phyloP scores from a whole-genome alignment of 2,113 vertebrate species.

The Nesoenas mayeri region DNA sequence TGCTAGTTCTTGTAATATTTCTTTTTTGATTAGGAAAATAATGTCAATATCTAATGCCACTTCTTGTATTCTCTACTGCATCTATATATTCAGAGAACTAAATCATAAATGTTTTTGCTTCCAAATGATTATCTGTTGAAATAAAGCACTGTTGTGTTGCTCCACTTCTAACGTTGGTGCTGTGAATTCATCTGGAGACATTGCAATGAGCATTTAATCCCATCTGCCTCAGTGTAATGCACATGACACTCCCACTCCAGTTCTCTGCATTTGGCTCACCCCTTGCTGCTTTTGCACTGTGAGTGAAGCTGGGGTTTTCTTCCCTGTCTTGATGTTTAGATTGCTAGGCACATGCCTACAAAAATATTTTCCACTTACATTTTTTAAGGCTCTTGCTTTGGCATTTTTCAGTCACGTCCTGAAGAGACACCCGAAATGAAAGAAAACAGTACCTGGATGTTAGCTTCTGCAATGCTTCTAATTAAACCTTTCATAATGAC shows the following conservation, averaged over 20 bases:
- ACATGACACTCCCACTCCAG: neutral
- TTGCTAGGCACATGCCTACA: neutral
- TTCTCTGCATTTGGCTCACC: neutral
- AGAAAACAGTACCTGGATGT: slow-evolving; percentile 23
- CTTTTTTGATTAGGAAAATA: slow-evolving; percentile 18
- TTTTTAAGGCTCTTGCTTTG: neutral
- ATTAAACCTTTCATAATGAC: slow-evolving; percentile 63
- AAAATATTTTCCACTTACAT: neutral
- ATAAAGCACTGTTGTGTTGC: neutral
- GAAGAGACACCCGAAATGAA: slow-evolving; percentile 46
- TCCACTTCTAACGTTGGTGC: neutral
- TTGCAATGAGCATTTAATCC: neutral
- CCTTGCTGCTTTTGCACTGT: slow-evolving; percentile 10
- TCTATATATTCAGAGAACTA: slow-evolving; percentile 7
- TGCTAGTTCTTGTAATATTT: slow-evolving; percentile 26
- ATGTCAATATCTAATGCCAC: neutral
- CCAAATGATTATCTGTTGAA: slow-evolving; percentile 41
- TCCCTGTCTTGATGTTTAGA: neutral
- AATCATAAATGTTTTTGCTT: slow-evolving; percentile 33
- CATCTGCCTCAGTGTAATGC: neutral
- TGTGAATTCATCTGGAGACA: slow-evolving; percentile 36
- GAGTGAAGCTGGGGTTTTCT: neutral
- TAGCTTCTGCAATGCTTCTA: slow-evolving; percentile 43
- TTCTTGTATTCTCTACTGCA: neutral
- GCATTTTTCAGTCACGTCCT: neutral